Conservation (phyloP, 2,113 vertebrate genomes). For the human (Homo sapiens) region GRCh38 chr2:19812001-19812500, state of each 20-base stretch:
- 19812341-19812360: slow-evolving; percentile 87
- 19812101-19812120: slow-evolving; percentile 13
- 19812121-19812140: slow-evolving; percentile 36
- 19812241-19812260: slow-evolving; percentile 88
- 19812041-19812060: slow-evolving; percentile 41
- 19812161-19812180: slow-evolving; percentile 78
- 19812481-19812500: slow-evolving; percentile 81
- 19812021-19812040: slow-evolving; percentile 35
- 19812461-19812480: slow-evolving; percentile 82
- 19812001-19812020: slow-evolving; percentile 21
- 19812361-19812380: slow-evolving; percentile 81
- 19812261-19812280: slow-evolving; percentile 88
- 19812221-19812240: slow-evolving; percentile 85
- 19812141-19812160: slow-evolving; percentile 65
- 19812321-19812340: slow-evolving; percentile 86
- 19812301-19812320: slow-evolving; percentile 82
- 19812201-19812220: slow-evolving; percentile 83
- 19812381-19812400: slow-evolving; percentile 65
- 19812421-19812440: slow-evolving; percentile 79
- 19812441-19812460: slow-evolving; percentile 81
- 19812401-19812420: slow-evolving; percentile 82
- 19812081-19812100: slow-evolving; percentile 59
- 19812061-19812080: slow-evolving; percentile 51
- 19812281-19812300: slow-evolving; percentile 89
- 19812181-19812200: slow-evolving; percentile 76